Percentiles rank a stretch among this genome's conserved stretches.
Evolutionary conservation across 64 coral and sea anemone species (phyloP).

Genomic region (Stichodactyla helianthus): DNA sequence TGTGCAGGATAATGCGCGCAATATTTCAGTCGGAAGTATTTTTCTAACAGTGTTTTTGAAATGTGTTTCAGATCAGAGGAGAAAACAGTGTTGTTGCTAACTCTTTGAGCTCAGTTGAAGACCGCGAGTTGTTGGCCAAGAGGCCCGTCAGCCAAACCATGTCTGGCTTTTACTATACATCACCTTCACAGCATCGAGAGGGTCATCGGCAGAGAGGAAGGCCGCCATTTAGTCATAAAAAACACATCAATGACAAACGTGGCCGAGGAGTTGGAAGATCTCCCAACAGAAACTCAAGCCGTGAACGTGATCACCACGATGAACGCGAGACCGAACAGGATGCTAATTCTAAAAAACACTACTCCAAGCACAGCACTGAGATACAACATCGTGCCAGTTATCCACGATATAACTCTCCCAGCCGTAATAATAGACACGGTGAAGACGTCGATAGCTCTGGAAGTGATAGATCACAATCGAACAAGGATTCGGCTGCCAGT

Average conservation of each 20-base stretch:
- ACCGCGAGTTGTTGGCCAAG: slow-evolving; percentile 8
- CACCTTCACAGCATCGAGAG: slow-evolving; percentile 73
- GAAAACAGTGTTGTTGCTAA: neutral
- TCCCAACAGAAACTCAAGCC: slow-evolving; percentile 39
- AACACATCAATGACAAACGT: slow-evolving; percentile 68
- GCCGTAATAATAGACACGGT: slow-evolving; percentile 12
- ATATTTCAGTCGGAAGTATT: neutral
- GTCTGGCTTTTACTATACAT: slow-evolving; percentile 80
- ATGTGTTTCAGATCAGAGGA: slow-evolving; percentile 1
- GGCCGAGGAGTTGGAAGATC: slow-evolving; percentile 47
- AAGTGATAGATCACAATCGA: slow-evolving; percentile 25
- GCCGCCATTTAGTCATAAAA: slow-evolving; percentile 76
- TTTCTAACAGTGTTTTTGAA: neutral
- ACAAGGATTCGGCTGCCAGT: slow-evolving; percentile 23
- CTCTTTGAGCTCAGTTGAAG: neutral
- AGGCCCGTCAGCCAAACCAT: slow-evolving; percentile 50
- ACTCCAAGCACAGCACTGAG: neutral
- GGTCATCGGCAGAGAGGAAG: slow-evolving; percentile 68
- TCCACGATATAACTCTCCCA: slow-evolving; percentile 39
- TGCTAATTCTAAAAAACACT: slow-evolving; percentile 26
- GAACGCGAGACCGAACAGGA: slow-evolving; percentile 55
- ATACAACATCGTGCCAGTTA: slow-evolving; percentile 1
- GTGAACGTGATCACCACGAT: slow-evolving; percentile 60
- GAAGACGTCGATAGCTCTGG: slow-evolving; percentile 36
- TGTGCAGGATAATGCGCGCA: neutral